Base-by-base conservation (phyloP, 1,140 invertebrate species). In the Hycleus phaleratus region DNA sequence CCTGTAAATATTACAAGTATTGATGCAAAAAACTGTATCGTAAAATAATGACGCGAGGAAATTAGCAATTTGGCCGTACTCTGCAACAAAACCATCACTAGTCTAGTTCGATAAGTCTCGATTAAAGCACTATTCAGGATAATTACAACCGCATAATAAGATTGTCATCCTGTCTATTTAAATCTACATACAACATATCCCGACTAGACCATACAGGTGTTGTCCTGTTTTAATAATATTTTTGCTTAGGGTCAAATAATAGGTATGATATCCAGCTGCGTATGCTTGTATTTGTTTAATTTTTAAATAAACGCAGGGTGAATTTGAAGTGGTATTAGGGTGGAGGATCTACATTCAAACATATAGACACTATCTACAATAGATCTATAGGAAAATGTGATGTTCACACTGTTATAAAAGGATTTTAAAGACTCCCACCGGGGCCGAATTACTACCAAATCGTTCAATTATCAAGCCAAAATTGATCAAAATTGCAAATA, bases 251-350 rank as follows among this genome's bases (percentile, higher is more conserved):
- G 45, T 39, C 56, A 57, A 49, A 58, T 58, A 58, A 58, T 58
- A 43, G 56, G 47, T 58, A 49, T 60, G 47, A 62, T 55, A 62
- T 59, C 60, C 60, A 62, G 60, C 60, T 62, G 60, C 48, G 60
- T 40, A 48, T 54, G 45, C 50, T 62, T 62, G 60, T 32, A 32
- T 59, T 62, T 62, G 59, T 62, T 62, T 62, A 62, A 62, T 32
- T 62, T 62, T 62, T 59, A 62, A 62, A 59, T 58, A 53, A 53
- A 53, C 45, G 50, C 32, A 32, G 26, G 39, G 56, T 46, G 49
- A 45, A 43, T 43, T 49, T 58, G 46, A 49, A 58, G 59, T 58
- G 59, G 59, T 38, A 61, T 61, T 61, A 61, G 56, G 46, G 59
- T 44, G 46, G 43, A 25, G 18, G 18, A 18, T 18, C 18, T 18